Evolutionary conservation across 2,797 vertebrate species (phyloP).

Genomic region (Nasua narica): DNA sequence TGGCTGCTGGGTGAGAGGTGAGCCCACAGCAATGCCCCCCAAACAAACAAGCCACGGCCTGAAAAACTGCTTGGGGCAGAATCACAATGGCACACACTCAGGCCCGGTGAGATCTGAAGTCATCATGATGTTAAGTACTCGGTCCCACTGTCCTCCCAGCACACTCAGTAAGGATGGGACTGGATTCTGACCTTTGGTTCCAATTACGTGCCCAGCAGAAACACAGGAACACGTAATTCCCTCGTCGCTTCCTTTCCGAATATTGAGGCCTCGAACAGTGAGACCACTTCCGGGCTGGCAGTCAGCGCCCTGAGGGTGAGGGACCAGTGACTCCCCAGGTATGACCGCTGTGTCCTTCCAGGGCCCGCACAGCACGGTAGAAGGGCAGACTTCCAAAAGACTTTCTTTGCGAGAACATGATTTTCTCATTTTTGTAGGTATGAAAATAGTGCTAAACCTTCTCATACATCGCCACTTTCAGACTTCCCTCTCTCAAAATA

Average conservation of each 20-base stretch:
- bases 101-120: background rate
- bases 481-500: background rate
- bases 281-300: background rate
- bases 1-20: background rate
- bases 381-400: background rate
- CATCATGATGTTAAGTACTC: fast-evolving
- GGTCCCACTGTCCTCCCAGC: background rate
- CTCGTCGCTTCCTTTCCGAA: background rate
- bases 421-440: background rate
- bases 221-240: background rate
- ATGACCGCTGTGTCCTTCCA: background rate
- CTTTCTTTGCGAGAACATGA: background rate
- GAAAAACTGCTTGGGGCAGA: fast-evolving
- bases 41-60: background rate
- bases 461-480: background rate
- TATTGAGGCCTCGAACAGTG: background rate
- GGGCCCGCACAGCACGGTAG: fast-evolving
- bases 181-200: background rate
- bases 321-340: background rate
- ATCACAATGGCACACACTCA: fast-evolving
- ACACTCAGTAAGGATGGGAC: background rate
- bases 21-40: background rate
- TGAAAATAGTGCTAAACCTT: background rate
- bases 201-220: background rate
- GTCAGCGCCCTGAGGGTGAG: background rate